Evolutionary conservation across 2,797 vertebrate genomes (phyloP).

Genomic region (Phrynocephalus vlangalii): DNA sequence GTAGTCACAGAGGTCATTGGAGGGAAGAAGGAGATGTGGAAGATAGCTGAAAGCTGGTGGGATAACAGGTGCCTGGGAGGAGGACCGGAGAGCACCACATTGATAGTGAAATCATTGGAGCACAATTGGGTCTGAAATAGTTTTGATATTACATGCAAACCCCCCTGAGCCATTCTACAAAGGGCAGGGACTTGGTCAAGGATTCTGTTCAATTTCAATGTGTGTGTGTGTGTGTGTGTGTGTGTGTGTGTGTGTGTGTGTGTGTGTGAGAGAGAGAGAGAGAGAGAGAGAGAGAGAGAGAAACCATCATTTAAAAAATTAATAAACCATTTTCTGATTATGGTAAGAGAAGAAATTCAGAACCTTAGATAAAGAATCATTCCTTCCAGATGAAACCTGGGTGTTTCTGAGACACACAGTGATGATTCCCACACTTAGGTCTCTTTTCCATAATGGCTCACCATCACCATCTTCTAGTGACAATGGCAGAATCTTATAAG

Average conservation of each 20-base stretch:
- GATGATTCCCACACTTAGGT: not conserved
- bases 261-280: no score
- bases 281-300: no score
- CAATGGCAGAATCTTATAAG: conserved; percentile 5
- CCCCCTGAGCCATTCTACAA: not conserved
- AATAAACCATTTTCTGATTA: not conserved
- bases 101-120: not conserved
- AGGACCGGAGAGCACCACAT: not conserved
- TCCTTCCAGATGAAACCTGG: not conserved
- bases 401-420: not conserved
- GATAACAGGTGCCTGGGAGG: no score
- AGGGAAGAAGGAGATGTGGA: not conserved
- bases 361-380: not conserved
- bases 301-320: conserved; percentile 3
- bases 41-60: no score
- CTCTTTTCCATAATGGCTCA: conserved; percentile 2
- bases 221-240: no score
- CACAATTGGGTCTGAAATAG: not conserved
- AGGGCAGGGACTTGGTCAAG: not conserved
- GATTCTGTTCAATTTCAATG: not conserved
- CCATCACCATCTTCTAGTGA: not conserved
- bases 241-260: no score
- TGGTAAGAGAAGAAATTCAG: not conserved
- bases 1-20: not conserved
- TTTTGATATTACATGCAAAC: not conserved